Conservation (phyloP, 1,140 invertebrate species). For the Calycopis cecrops region DNA sequence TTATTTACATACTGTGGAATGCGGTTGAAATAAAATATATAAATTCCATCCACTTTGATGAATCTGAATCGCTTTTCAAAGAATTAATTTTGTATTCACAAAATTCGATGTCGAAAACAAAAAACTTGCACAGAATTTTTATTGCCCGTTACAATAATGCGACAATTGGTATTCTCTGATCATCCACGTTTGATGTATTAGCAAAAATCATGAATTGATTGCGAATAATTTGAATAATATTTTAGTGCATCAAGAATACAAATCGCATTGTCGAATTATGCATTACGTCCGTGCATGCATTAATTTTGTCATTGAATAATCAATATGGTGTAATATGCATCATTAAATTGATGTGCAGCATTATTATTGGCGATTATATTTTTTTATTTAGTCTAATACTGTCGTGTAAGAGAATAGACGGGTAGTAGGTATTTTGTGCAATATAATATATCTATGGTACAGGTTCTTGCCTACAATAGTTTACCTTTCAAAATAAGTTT, state of each 20-base stretch:
- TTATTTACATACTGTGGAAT: too few relatives aligned
- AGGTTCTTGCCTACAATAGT: too few relatives aligned
- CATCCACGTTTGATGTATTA: conserved; percentile 47
- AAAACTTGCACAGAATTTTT: conserved; percentile 41
- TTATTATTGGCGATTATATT: too few relatives aligned
- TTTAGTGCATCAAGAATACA: conserved; percentile 35
- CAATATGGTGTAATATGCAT: too few relatives aligned
- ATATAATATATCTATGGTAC: too few relatives aligned
- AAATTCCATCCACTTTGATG: conserved; percentile 2
- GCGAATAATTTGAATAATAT: conserved; percentile 54
- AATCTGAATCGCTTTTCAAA: neutral
- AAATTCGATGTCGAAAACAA: neutral
- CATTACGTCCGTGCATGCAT: conserved; percentile 8
- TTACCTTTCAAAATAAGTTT: too few relatives aligned
- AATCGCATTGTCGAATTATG: conserved; percentile 25
- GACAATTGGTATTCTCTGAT: conserved; percentile 44
- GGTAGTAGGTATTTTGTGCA: too few relatives aligned
- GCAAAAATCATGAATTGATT: conserved; percentile 49
- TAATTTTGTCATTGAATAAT: conserved; percentile 2
- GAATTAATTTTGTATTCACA: too few relatives aligned
- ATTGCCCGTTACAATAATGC: conserved; percentile 33
- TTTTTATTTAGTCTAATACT: too few relatives aligned
- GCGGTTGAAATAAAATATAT: too few relatives aligned
- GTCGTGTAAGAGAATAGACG: too few relatives aligned
- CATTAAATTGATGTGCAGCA: too few relatives aligned